These are phyloP conservation scores for Falco berigora DNA, from an alignment of 2,797 vertebrate species.

Conservation along the genomic window DNA sequence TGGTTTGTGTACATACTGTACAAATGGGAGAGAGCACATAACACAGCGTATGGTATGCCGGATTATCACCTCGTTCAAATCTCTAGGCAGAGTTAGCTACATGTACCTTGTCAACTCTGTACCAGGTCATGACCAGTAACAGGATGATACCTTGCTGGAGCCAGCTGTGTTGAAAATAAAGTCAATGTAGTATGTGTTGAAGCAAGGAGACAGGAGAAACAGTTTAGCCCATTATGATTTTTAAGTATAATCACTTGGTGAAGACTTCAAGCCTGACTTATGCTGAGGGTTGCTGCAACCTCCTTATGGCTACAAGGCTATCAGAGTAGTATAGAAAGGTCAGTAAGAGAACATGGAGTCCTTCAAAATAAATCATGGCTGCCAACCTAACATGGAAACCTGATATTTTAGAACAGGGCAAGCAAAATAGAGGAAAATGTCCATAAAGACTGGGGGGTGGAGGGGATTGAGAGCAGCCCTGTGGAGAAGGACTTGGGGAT, in stretches of 20 bases:
- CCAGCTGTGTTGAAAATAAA: neutral
- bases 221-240: neutral
- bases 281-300: neutral
- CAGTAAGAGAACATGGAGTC: neutral
- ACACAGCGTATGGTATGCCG: neutral
- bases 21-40: constrained; percentile 5
- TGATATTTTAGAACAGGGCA: neutral
- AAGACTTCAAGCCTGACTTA: neutral
- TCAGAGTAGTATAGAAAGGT: neutral
- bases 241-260: neutral
- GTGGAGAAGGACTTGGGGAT: neutral
- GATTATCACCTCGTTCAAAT: neutral
- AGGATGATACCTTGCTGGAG: neutral
- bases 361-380: neutral
- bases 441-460: neutral
- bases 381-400: neutral
- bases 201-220: neutral
- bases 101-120: neutral
- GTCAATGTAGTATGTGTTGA: neutral
- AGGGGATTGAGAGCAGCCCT: neutral
- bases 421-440: neutral
- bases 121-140: constrained; percentile 32
- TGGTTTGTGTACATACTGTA: constrained; percentile 46
- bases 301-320: neutral
- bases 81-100: constrained; percentile 4